These are phyloP conservation scores for Tupaia chinensis DNA, from an alignment of 2,113 vertebrate species.

Conservation along the genomic window DNA sequence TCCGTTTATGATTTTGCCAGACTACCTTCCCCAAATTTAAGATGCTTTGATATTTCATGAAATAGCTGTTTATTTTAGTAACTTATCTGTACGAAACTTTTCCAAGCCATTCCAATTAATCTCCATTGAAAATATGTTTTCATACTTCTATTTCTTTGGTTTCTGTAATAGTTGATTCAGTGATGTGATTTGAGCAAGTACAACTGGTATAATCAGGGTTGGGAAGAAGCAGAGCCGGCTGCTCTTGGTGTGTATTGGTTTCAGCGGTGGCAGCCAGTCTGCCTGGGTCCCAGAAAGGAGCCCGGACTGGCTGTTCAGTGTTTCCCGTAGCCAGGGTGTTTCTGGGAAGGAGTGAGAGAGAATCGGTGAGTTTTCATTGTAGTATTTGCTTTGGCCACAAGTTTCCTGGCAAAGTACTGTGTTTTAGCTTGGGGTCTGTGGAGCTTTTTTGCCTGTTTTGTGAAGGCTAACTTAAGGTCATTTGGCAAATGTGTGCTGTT, in stretches of 20 bases:
- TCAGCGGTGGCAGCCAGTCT: neutral
- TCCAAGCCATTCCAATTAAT: constrained; percentile 11
- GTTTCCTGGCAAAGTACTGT: constrained; percentile 28
- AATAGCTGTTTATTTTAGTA: constrained; percentile 18
- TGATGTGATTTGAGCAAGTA: neutral
- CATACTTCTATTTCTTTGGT: neutral
- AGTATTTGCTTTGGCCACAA: constrained; percentile 7
- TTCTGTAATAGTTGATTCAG: neutral
- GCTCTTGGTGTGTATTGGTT: neutral
- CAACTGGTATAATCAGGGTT: neutral
- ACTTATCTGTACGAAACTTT: constrained; percentile 2
- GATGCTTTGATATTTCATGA: neutral
- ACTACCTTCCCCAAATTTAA: neutral
- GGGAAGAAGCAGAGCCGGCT: neutral
- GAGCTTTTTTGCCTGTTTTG: neutral
- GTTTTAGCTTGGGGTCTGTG: constrained; percentile 18
- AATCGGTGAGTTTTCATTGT: neutral
- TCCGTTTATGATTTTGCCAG: neutral
- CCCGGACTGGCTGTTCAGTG: neutral
- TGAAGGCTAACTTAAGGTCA: constrained; percentile 59
- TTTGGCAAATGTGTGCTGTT: constrained; percentile 60
- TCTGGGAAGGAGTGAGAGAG: neutral
- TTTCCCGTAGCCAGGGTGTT: neutral
- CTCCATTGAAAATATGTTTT: constrained; percentile 17
- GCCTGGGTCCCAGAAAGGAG: neutral